A percentile compares a stretch with the other conserved stretches of the same genome.
Conservation (phyloP, 92 coral and sea anemone genomes). For the Zoanthus sociatus region DNA sequence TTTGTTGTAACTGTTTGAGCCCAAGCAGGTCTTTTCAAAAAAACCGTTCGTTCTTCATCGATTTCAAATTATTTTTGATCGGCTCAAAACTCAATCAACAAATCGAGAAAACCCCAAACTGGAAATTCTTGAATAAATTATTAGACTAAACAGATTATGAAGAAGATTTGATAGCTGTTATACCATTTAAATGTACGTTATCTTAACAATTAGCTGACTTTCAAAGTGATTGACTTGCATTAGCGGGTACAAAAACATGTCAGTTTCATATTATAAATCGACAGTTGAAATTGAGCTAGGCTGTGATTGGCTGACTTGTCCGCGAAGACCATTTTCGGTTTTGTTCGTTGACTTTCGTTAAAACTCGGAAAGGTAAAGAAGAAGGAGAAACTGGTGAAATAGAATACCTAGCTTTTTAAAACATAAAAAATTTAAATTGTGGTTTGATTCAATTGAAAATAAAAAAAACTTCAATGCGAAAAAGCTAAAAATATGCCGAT, state of each 20-base stretch:
- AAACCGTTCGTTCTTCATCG: slow-evolving; percentile 4
- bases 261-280: slow-evolving; percentile 27
- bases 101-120: neutral
- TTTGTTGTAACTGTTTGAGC: neutral
- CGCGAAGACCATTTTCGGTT: slow-evolving; percentile 18
- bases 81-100: slow-evolving; percentile 8
- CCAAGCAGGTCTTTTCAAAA: neutral
- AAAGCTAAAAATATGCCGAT: too few species aligned
- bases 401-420: too few species aligned
- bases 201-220: neutral
- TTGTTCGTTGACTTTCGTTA: slow-evolving; percentile 19
- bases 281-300: neutral
- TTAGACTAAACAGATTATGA: neutral
- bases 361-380: neutral
- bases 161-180: neutral
- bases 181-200: neutral
- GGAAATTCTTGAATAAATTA: neutral
- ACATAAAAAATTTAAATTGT: too few species aligned
- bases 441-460: too few species aligned
- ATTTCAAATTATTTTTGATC: neutral
- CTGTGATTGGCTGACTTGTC: slow-evolving; percentile 27
- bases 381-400: neutral
- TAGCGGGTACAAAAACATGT: neutral
- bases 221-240: neutral
- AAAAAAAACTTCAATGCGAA: too few species aligned